A percentile compares a stretch with the other conserved stretches of the same genome.
These are phyloP conservation scores for Charaxes varanes DNA, from an alignment of 1,140 invertebrate genomes.

Conservation along the genomic window DNA sequence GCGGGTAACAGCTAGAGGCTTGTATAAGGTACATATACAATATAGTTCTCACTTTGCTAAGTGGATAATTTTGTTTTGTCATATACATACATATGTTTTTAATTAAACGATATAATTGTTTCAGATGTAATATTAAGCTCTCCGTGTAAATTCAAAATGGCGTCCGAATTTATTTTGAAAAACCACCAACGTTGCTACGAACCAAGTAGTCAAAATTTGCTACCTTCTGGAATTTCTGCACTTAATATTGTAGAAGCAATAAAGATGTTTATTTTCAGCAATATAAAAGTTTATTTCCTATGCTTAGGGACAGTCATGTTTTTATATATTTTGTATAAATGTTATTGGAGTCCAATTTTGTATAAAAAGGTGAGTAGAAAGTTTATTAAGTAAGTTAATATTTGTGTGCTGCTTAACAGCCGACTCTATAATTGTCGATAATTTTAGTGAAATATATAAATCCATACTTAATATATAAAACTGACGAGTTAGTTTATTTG, in stretches of 20 bases:
- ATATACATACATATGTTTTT: too few relatives aligned
- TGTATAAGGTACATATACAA: too few relatives aligned
- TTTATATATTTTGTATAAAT: constrained; percentile 35
- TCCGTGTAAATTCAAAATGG: constrained; percentile 2
- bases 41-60: too few relatives aligned
- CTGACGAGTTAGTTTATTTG: too few relatives aligned
- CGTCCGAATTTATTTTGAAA: not conserved
- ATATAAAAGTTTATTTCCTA: constrained; percentile 21
- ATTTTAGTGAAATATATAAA: not conserved
- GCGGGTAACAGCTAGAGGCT: too few relatives aligned
- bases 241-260: constrained; percentile 12
- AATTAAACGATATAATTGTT: too few relatives aligned
- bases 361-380: constrained; percentile 44
- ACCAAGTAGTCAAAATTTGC: not conserved
- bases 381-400: too few relatives aligned
- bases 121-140: not conserved
- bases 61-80: too few relatives aligned
- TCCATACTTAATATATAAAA: too few relatives aligned
- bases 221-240: not conserved
- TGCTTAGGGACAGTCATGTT: constrained; percentile 24
- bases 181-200: not conserved
- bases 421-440: not conserved
- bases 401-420: not conserved
- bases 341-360: constrained; percentile 38
- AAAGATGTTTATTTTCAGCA: constrained; percentile 14